Evolutionary conservation across 2,888 invertebrate species (phyloP).

Genomic region (Pemphredon lugubris): DNA sequence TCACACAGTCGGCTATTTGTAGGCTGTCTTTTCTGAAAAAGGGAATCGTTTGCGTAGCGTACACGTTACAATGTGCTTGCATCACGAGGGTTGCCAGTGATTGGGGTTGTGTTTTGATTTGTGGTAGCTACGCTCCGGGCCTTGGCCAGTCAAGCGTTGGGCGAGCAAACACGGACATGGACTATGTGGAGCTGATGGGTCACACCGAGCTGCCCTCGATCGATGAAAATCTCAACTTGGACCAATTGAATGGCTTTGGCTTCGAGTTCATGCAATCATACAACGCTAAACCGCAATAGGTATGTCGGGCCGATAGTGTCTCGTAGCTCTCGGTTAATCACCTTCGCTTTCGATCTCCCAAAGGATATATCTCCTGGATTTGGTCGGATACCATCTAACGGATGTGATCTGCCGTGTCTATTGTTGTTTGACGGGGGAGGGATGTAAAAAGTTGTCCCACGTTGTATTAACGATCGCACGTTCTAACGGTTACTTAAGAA

Average conservation of each 20-base stretch:
- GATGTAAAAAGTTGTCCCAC: constrained; percentile 26
- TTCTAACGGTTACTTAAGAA: constrained; percentile 18
- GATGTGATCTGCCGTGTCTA: constrained; percentile 35
- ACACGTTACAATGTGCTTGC: constrained; percentile 16
- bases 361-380: constrained; percentile 5
- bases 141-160: constrained; percentile 77
- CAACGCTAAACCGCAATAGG: constrained; percentile 77
- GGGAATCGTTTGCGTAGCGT: constrained; percentile 6
- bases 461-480: constrained; percentile 4
- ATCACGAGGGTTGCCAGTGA: constrained; percentile 78
- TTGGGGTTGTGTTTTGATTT: constrained; percentile 81
- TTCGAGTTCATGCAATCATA: constrained; percentile 77
- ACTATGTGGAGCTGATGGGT: constrained; percentile 78
- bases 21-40: not conserved
- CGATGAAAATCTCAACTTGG: constrained; percentile 79
- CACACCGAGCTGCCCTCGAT: constrained; percentile 74
- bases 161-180: constrained; percentile 77
- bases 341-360: constrained; percentile 29
- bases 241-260: constrained; percentile 74
- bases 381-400: constrained; percentile 14
- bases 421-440: constrained; percentile 56
- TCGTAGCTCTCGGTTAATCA: constrained; percentile 14
- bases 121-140: constrained; percentile 80
- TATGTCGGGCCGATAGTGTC: no score
- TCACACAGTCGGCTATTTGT: no score